Base-by-base conservation (phyloP, 2,797 vertebrate genomes). In the Chaunax sp. region DNA sequence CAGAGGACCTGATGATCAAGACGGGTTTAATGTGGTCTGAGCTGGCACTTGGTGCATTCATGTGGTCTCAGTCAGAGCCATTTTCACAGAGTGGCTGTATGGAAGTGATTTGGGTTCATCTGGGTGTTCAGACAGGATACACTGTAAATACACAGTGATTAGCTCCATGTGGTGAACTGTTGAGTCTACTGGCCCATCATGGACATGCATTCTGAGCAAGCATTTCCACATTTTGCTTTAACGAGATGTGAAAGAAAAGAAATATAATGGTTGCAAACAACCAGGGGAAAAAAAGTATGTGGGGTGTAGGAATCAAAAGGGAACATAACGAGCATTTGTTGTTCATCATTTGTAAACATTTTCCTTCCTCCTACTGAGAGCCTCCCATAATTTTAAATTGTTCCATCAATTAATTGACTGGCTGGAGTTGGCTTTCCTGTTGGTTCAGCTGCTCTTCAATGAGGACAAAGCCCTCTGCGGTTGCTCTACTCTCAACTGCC, bases 91-190 rank as follows among this genome's bases (percentile, higher is more conserved):
- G 81, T 71, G 73, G 64, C 75, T 74, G 84, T 53, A 87, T 92
- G 91, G 91, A 91, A 91, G 90, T 80, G 82, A 91, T 93, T 93
- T 91, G 75, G 69, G 68, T 79, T 86, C 80, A 85, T 87, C 83
- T 90, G 82, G 82, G 79, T 87, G 86, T 90, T 92, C 85, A 93
- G 87, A 92, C 88, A 78, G 87, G 77, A 85, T 81, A 71, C 81
- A 67, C 81, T 81, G 88, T 89, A 87, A 90, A 92, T 82, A 80
- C 69, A 72, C 78, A 72, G 69, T 87, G 82, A 92, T 91, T 88
- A 88, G 85, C 73, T 72, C 58, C 86, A 88, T 85, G 81, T 88
- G 90, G 85, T 69, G 75, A 82, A 78, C 85, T 69, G 72, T 69
- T 66, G 82, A 77, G 69, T 87, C 23, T 30, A 18, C 72, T 64